These are phyloP conservation scores for Cynoglossus semilaevis DNA, from an alignment of 2,113 vertebrate genomes.

Conservation along the genomic window DNA sequence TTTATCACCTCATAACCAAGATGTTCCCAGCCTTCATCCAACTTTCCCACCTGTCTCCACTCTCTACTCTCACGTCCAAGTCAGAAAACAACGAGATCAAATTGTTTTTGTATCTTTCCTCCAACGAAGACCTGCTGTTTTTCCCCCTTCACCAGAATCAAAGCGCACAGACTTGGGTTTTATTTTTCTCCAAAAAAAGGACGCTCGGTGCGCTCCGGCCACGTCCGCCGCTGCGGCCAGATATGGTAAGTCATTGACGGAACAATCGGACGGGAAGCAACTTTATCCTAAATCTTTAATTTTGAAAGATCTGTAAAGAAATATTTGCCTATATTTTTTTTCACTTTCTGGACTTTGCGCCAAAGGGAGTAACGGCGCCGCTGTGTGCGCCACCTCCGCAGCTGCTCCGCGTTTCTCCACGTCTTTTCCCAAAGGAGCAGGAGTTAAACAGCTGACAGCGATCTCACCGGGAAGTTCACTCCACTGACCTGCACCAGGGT, in stretches of 20 bases:
- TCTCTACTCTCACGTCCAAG: constrained; percentile 79
- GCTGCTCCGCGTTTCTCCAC: constrained; percentile 87
- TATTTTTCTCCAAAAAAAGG: background rate
- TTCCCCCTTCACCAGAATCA: background rate
- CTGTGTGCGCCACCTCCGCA: constrained; percentile 76
- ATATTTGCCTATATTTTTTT: too few species aligned
- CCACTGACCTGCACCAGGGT: constrained; percentile 85
- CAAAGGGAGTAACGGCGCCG: constrained; percentile 45
- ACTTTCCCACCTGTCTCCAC: constrained; percentile 84
- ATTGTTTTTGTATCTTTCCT: constrained; percentile 72
- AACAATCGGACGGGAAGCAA: too few species aligned
- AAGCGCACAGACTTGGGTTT: constrained; percentile 9
- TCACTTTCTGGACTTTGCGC: too few species aligned
- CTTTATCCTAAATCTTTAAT: too few species aligned
- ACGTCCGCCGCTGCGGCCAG: too few species aligned
- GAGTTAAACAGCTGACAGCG: constrained; percentile 87
- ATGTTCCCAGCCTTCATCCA: constrained; percentile 80
- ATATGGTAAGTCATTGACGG: too few species aligned
- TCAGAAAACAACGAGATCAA: constrained; percentile 69
- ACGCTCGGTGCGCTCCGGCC: background rate
- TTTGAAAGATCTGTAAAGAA: too few species aligned
- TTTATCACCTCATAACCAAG: constrained; percentile 74
- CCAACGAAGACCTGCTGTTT: constrained; percentile 54
- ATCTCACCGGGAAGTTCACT: constrained; percentile 81
- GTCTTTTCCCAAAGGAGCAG: constrained; percentile 84